Evolutionary conservation across 2,888 invertebrate genomes (phyloP), one percentile per base, ranked within the genome.

Genomic region (Diarsia mendica): DNA sequence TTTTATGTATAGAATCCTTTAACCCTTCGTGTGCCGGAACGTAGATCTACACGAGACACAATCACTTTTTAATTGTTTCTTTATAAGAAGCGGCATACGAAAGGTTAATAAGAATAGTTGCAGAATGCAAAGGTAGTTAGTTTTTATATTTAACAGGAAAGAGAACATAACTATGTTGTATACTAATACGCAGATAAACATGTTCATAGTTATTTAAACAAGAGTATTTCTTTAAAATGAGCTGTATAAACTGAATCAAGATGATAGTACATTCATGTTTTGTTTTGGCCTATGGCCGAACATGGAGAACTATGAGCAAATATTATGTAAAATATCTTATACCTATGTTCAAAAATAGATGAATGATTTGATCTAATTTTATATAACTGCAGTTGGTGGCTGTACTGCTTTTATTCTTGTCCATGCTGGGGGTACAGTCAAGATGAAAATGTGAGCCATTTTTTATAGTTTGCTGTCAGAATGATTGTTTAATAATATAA

Each of bases 1-100:
- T 67, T 58, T 13, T 58, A 51, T 55, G 23, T 71, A 58, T 33
- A 51, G 44, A n/a, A 39, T 33, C n/a, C 53, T 79, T 15, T 49
- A n/a, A n/a, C n/a, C n/a, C n/a, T n/a, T n/a, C n/a, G n/a, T n/a
- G n/a, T n/a, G n/a, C n/a, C n/a, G n/a, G n/a, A n/a, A n/a, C n/a
- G n/a, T n/a, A n/a, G n/a, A n/a, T n/a, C n/a, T n/a, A n/a, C n/a
- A n/a, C n/a, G n/a, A n/a, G n/a, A n/a, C n/a, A n/a, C n/a, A n/a
- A n/a, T n/a, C n/a, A n/a, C n/a, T n/a, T n/a, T n/a, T n/a, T n/a
- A n/a, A n/a, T n/a, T n/a, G n/a, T n/a, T n/a, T n/a, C n/a, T n/a
- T n/a, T n/a, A n/a, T n/a, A n/a, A n/a, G n/a, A n/a, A n/a, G n/a
- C n/a, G n/a, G n/a, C n/a, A n/a, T n/a, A n/a, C n/a, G n/a, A n/a